A percentile compares a stretch with the other conserved stretches of the same genome.
phyloP scores from a whole-genome alignment of 2,113 vertebrate genomes.

The Bos javanicus region DNA sequence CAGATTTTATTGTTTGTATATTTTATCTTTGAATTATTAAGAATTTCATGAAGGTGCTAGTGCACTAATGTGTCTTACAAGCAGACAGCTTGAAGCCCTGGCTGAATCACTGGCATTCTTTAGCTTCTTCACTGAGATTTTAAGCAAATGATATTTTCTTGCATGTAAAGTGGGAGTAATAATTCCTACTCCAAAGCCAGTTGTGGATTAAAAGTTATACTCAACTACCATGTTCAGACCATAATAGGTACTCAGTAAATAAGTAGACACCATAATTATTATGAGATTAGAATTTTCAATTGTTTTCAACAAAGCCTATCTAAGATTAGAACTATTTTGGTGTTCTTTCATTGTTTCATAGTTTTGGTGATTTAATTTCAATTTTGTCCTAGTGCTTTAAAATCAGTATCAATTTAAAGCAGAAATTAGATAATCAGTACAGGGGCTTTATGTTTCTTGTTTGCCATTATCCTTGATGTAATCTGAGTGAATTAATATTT shows the following conservation, averaged over 20 bases:
- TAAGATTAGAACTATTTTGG: conserved; percentile 28
- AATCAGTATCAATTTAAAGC: conserved; percentile 54
- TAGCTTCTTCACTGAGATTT: conserved; percentile 6
- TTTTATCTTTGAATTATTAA: conserved; percentile 36
- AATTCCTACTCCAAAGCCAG: background rate
- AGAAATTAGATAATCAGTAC: conserved; percentile 17
- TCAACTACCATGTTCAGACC: background rate
- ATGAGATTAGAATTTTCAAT: background rate
- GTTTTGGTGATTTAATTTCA: conserved; percentile 38
- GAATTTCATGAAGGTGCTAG: background rate
- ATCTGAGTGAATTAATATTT: conserved; percentile 39
- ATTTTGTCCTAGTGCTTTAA: conserved; percentile 41
- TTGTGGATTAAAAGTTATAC: background rate
- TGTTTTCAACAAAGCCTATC: conserved; percentile 20
- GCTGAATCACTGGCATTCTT: background rate
- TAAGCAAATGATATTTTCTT: conserved; percentile 28
- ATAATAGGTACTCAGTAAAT: background rate
- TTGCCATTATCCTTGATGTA: background rate
- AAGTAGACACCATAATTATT: background rate
- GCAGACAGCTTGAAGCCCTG: background rate
- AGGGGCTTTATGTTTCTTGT: conserved; percentile 12
- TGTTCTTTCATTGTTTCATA: conserved; percentile 25
- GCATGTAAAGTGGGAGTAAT: background rate
- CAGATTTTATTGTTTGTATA: background rate
- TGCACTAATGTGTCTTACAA: background rate